These are phyloP conservation scores for Campoletis sonorensis DNA, from an alignment of 1,140 invertebrate genomes.

Conservation along the genomic window DNA sequence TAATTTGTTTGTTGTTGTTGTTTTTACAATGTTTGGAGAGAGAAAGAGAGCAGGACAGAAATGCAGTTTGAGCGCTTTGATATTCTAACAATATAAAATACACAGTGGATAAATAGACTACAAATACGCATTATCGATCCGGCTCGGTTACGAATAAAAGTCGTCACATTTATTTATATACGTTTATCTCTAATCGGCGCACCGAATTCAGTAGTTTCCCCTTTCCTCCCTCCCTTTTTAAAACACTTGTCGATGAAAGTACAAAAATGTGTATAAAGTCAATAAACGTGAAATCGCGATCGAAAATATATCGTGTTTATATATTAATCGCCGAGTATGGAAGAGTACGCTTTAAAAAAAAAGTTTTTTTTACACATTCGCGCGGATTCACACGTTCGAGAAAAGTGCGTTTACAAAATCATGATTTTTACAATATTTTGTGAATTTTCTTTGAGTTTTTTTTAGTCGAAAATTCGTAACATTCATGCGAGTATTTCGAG, in stretches of 20 bases:
- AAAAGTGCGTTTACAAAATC: background rate
- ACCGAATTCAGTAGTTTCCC: background rate
- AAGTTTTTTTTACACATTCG: background rate
- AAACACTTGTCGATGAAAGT: constrained; percentile 37
- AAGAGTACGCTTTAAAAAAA: background rate
- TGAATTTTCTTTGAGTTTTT: background rate
- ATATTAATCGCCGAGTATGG: background rate
- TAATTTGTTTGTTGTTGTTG: background rate
- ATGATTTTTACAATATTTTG: background rate
- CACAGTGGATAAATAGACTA: too few species aligned
- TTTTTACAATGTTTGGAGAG: too few species aligned
- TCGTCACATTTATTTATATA: background rate
- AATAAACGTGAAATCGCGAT: constrained; percentile 30
- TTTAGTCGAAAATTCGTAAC: background rate
- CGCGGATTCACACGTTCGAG: background rate
- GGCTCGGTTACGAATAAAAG: constrained; percentile 10
- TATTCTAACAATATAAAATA: too few species aligned
- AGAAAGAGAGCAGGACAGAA: background rate
- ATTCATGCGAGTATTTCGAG: background rate
- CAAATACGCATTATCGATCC: background rate
- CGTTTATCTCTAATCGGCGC: background rate
- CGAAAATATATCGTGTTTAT: background rate
- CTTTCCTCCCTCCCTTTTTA: background rate
- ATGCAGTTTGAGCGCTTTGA: background rate
- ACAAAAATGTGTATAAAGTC: constrained; percentile 37